These are phyloP conservation scores for Iselma pallidipennis DNA, from an alignment of 2,888 invertebrate genomes.

Conservation along the genomic window DNA sequence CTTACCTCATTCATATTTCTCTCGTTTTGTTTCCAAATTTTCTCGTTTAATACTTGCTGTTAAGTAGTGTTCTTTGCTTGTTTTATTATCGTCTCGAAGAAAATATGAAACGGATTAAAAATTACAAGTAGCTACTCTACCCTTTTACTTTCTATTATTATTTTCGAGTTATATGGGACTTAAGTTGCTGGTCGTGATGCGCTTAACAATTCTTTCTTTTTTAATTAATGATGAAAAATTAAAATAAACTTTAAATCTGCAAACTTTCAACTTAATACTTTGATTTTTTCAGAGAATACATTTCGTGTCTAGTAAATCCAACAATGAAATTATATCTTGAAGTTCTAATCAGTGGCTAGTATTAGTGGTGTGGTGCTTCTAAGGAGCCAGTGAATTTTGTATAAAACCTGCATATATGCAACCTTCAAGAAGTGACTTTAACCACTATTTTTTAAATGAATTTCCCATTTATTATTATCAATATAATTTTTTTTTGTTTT, in stretches of 20 bases:
- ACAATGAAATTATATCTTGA: no score
- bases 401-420: background rate
- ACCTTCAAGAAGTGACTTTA: background rate
- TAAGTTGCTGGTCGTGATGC: conserved; percentile 38
- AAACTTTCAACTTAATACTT: conserved; percentile 3
- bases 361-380: no score
- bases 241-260: conserved; percentile 29
- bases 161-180: no score
- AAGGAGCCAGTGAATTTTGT: no score
- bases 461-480: conserved; percentile 43
- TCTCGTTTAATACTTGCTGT: conserved; percentile 40
- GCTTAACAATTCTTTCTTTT: conserved; percentile 28
- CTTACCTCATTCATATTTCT: background rate
- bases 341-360: no score
- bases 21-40: conserved; percentile 11
- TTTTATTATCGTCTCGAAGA: conserved; percentile 40
- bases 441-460: conserved; percentile 28
- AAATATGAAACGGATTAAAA: conserved; percentile 44
- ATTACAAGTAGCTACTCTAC: conserved; percentile 41
- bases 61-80: conserved; percentile 43
- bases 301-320: no score
- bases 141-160: background rate
- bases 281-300: no score
- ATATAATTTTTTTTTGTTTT: conserved; percentile 41
- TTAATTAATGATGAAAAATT: conserved; percentile 43